Evolutionary conservation across 2,888 invertebrate species (phyloP), one percentile per base, ranked within the genome.

Genomic region (Allolobophora icterica): DNA sequence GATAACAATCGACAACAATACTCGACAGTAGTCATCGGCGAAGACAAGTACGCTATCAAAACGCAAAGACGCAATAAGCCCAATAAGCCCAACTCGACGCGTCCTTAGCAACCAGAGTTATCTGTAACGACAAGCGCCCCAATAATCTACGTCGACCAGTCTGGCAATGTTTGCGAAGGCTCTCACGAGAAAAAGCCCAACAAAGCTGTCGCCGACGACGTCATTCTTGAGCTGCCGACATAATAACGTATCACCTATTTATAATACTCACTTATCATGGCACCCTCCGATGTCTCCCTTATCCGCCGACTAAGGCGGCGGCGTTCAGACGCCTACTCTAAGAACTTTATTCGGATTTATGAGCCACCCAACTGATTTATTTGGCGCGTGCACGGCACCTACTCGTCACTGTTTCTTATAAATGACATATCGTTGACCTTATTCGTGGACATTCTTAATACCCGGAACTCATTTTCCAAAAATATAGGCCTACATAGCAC

Each of bases 61-160:
- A n/a, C 1, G 71, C 71, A 71, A 52, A 52, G 52, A 52, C 52
- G 52, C 52, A 52, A 52, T 21, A 52, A 52, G 52, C 52, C 52
- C 52, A 71, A 71, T n/a, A n/a, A 71, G 71, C 71, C n/a, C 71
- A 71, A 71, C 71, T 71, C 71, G 71, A n/a, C 71, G 71, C 71
- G 71, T 71, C 71, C 71, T n/a, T 71, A 71, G 71, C 71, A n/a
- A 71, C 71, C 6, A 71, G 71, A 71, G 71, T 71, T 71, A 71
- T 71, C 71, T 71, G 71, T n/a, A 17, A n/a, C 52, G 52, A 52
- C 52, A 24, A 52, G 52, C 24, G 24, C 52, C n/a, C 71, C 71
- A 71, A n/a, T 71, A n/a, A 71, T 71, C n/a, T n/a, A 21, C n/a
- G 71, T 8, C n/a, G n/a, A 71, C 71, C 71, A 71, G n/a, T 71